Base-by-base conservation (phyloP, 2,888 invertebrate species). In the Suillia variegata region DNA sequence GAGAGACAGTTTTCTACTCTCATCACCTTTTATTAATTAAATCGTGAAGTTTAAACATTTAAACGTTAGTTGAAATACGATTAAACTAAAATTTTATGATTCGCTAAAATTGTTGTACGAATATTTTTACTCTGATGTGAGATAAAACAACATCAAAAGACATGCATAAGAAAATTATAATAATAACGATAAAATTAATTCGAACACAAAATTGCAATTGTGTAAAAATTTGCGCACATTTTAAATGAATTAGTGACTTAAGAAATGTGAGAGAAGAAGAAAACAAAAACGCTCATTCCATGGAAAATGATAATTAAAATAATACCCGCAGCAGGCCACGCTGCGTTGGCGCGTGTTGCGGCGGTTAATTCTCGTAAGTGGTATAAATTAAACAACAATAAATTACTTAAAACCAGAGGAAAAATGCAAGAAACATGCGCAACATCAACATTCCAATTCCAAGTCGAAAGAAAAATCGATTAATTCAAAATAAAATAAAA, bases 371-470 rank as follows among this genome's bases (percentile, higher is more conserved):
- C 26, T 6, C 26, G 26, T 26, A 26, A 26, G n/a, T 10, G 10
- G 26, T 26, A 10, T 6, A 26, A 26, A 26, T n/a, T 26, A 26
- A 26, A 26, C 5, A 26, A 5, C 26, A 10, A 26, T 26, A 13
- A 38, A 13, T 5, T 38, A 38, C n/a, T 8, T 38, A 26, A 26
- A 26, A n/a, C n/a, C n/a, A n/a, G n/a, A n/a, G n/a, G 38, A 38
- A n/a, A 38, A 38, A 38, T 38, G 15, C 4, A 12, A 56, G 48
- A 61, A 63, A 57, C 61, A 63, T 66, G 65, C 65, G 62, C 62
- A 63, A 51, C 57, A 62, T 51, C 22, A 64, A 59, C 63, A 59
- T 63, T 61, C 61, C 59, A 50, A 56, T 56, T 64, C 56, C 56
- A 58, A 59, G 57, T 49, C n/a, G n/a, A 38, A 13, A 4, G 4